Conservation (phyloP, 2,888 invertebrate genomes). For the Myopa testacea region DNA sequence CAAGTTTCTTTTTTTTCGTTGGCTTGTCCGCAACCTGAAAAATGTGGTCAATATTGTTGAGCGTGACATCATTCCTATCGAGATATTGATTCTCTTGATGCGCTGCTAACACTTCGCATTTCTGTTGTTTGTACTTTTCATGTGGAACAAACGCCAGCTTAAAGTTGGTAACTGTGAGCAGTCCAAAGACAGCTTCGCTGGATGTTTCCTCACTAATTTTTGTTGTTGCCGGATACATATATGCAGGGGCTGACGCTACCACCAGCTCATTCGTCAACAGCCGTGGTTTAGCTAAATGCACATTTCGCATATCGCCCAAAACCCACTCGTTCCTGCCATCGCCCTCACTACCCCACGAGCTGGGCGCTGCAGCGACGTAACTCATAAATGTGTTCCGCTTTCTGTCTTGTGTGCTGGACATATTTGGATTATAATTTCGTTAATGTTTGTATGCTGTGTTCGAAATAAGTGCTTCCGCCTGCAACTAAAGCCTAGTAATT, state of each 20-base stretch:
- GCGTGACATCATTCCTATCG: conserved; percentile 65
- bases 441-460: conserved; percentile 27
- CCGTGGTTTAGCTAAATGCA: conserved; percentile 59
- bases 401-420: conserved; percentile 37
- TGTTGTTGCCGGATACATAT: conserved; percentile 80
- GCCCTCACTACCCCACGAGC: conserved; percentile 49
- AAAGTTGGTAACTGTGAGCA: conserved; percentile 91
- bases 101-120: conserved; percentile 35
- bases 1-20: conserved; percentile 61
- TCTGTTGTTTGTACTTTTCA: conserved; percentile 47
- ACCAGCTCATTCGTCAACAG: conserved; percentile 74
- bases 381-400: conserved; percentile 63
- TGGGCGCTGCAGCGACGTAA: conserved; percentile 61
- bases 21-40: conserved; percentile 60
- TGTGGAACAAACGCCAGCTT: conserved; percentile 87
- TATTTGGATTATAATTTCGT: conserved; percentile 33
- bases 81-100: conserved; percentile 65
- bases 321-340: conserved; percentile 59
- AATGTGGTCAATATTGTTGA: conserved; percentile 67
- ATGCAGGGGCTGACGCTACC: conserved; percentile 86
- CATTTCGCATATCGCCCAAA: conserved; percentile 59
- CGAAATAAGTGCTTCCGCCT: conserved; percentile 25
- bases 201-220: conserved; percentile 55
- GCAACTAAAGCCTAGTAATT: neutral
- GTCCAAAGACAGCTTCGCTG: conserved; percentile 84